These are phyloP conservation scores for Botia kubotai DNA, from an alignment of 2,797 vertebrate species.

Conservation along the genomic window DNA sequence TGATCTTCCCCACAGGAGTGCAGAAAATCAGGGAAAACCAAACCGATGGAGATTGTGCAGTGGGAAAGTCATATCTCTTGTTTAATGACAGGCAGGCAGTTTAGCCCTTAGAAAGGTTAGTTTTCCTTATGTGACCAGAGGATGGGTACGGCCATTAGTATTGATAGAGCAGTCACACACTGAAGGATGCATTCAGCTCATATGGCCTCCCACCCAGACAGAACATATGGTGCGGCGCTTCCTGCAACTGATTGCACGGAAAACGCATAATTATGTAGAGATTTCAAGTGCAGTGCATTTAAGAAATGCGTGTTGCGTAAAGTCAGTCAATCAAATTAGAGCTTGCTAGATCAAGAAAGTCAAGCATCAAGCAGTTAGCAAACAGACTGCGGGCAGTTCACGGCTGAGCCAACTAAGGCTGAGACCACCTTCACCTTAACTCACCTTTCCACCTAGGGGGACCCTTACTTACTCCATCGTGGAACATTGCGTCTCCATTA, in stretches of 20 bases:
- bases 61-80: slow-evolving; percentile 20
- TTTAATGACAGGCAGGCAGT: slow-evolving; percentile 35
- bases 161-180: slow-evolving; percentile 38
- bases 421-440: slow-evolving; percentile 19
- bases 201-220: not conserved
- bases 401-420: not conserved
- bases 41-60: not conserved
- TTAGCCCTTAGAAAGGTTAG: slow-evolving; percentile 15
- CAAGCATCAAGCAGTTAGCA: not conserved
- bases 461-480: slow-evolving; percentile 19
- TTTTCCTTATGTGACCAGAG: slow-evolving; percentile 33
- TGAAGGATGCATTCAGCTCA: slow-evolving; percentile 32
- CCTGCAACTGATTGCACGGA: not conserved
- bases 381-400: not conserved
- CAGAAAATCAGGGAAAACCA: not conserved
- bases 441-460: slow-evolving; percentile 5
- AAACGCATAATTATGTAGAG: not conserved
- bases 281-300: no score
- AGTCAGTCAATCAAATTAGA: not conserved
- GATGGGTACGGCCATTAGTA: slow-evolving; percentile 39
- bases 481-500: not conserved
- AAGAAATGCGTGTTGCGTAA: not conserved
- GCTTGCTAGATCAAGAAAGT: not conserved
- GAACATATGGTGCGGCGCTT: not conserved
- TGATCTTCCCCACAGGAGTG: not conserved